A percentile compares a stretch with the other conserved stretches of the same genome.
These are phyloP conservation scores for Venusia cambrica DNA, from an alignment of 2,888 invertebrate species.

Conservation along the genomic window DNA sequence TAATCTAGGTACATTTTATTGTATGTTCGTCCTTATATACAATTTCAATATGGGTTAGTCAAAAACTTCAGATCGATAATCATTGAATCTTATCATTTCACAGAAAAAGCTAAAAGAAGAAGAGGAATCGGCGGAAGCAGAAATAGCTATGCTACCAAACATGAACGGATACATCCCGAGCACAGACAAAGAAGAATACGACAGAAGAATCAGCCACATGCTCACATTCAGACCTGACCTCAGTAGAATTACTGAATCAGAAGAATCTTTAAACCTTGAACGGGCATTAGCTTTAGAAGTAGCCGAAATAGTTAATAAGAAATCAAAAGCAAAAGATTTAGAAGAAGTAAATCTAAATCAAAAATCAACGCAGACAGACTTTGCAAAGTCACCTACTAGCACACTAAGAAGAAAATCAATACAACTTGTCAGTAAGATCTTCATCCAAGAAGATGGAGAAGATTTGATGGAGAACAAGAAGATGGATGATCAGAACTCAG, in stretches of 20 bases:
- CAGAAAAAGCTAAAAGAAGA: slow-evolving; percentile 65
- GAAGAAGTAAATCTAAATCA: slow-evolving; percentile 38
- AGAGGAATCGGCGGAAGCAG: slow-evolving; percentile 45
- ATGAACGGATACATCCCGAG: slow-evolving; percentile 51
- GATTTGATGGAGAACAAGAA: slow-evolving; percentile 55
- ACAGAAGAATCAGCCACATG: slow-evolving; percentile 66
- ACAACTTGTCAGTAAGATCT: slow-evolving; percentile 58
- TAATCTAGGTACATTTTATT: too few species aligned
- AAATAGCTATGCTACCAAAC: slow-evolving; percentile 45
- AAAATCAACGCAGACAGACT: slow-evolving; percentile 57
- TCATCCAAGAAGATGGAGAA: slow-evolving; percentile 49
- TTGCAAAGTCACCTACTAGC: slow-evolving; percentile 45
- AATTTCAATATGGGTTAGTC: neutral
- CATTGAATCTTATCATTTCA: too few species aligned
- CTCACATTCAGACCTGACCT: slow-evolving; percentile 59
- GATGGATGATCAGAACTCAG: slow-evolving; percentile 69
- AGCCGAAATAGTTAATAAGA: slow-evolving; percentile 55
- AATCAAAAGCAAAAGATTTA: slow-evolving; percentile 40
- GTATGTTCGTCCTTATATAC: too few species aligned
- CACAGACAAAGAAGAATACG: slow-evolving; percentile 44
- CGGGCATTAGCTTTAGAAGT: slow-evolving; percentile 56
- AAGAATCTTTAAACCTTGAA: slow-evolving; percentile 47
- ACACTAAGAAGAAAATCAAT: slow-evolving; percentile 62
- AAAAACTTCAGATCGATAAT: too few species aligned
- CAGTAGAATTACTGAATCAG: slow-evolving; percentile 45